Evolutionary conservation across 2,797 vertebrate genomes (phyloP).

Genomic region (Schizopygopsis pylzovi): DNA sequence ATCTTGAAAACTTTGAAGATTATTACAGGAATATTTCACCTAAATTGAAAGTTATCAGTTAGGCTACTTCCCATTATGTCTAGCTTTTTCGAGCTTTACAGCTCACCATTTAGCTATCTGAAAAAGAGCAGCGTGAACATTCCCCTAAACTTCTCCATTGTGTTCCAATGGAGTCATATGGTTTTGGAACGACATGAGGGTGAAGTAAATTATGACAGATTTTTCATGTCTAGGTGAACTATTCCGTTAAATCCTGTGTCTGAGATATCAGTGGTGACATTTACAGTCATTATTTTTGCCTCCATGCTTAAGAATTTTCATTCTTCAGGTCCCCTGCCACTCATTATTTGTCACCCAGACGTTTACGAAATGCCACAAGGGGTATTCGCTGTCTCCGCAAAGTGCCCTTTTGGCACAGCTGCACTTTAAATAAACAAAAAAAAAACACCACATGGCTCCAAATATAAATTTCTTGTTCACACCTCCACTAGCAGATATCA

Average conservation of each 20-base stretch:
- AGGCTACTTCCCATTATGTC: no score
- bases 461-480: slow-evolving; percentile 66
- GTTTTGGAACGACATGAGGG: background rate
- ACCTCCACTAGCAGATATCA: slow-evolving; percentile 65
- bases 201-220: slow-evolving; percentile 1
- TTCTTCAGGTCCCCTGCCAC: slow-evolving; percentile 33
- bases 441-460: slow-evolving; percentile 57
- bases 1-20: background rate
- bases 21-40: background rate
- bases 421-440: slow-evolving; percentile 58
- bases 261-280: slow-evolving; percentile 32
- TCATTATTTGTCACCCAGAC: slow-evolving; percentile 52
- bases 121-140: background rate
- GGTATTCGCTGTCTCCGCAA: slow-evolving; percentile 50
- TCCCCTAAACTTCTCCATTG: background rate
- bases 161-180: background rate
- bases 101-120: background rate
- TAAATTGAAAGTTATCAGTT: background rate
- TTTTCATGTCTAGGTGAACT: slow-evolving; percentile 9
- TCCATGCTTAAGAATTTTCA: slow-evolving; percentile 21
- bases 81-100: background rate
- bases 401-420: slow-evolving; percentile 60
- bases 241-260: slow-evolving; percentile 27
- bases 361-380: slow-evolving; percentile 50
- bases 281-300: slow-evolving; percentile 42